Evolutionary conservation across 2,888 invertebrate species (phyloP).

Genomic region (Campaea margaritaria): DNA sequence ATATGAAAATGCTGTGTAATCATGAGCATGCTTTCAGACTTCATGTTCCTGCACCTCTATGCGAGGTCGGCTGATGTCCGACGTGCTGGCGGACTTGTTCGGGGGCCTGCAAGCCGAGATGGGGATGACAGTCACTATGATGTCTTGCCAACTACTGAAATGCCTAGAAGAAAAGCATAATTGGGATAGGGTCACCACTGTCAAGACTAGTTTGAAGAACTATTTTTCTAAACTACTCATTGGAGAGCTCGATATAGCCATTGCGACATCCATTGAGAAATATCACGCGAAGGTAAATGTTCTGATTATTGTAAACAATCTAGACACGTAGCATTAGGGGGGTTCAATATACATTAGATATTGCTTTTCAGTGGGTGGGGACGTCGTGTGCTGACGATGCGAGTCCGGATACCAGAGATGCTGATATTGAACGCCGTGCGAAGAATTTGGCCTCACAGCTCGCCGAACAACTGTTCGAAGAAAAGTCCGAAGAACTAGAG

Average conservation of each 20-base stretch:
- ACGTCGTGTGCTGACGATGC: slow-evolving; percentile 63
- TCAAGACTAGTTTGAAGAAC: slow-evolving; percentile 65
- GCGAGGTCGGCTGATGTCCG: slow-evolving; percentile 64
- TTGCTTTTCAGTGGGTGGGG: slow-evolving; percentile 68
- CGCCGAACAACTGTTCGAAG: slow-evolving; percentile 67
- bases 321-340: background rate
- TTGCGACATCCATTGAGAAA: slow-evolving; percentile 74
- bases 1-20: slow-evolving; percentile 21
- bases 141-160: slow-evolving; percentile 76
- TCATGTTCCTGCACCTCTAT: slow-evolving; percentile 75
- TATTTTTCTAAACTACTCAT: slow-evolving; percentile 68
- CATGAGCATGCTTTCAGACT: slow-evolving; percentile 54
- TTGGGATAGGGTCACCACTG: slow-evolving; percentile 66
- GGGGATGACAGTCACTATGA: slow-evolving; percentile 51
- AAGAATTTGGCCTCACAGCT: slow-evolving; percentile 64
- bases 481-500: slow-evolving; percentile 61
- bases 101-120: slow-evolving; percentile 70
- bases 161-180: slow-evolving; percentile 76
- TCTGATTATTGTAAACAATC: background rate
- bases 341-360: background rate
- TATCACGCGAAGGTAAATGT: slow-evolving; percentile 71
- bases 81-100: slow-evolving; percentile 67
- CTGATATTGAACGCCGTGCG: slow-evolving; percentile 59
- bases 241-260: slow-evolving; percentile 75
- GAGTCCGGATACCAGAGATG: slow-evolving; percentile 46